Evolutionary conservation across 2,888 invertebrate species (phyloP), one percentile per base, ranked within the genome.

Genomic region (Eupithecia dodoneata): DNA sequence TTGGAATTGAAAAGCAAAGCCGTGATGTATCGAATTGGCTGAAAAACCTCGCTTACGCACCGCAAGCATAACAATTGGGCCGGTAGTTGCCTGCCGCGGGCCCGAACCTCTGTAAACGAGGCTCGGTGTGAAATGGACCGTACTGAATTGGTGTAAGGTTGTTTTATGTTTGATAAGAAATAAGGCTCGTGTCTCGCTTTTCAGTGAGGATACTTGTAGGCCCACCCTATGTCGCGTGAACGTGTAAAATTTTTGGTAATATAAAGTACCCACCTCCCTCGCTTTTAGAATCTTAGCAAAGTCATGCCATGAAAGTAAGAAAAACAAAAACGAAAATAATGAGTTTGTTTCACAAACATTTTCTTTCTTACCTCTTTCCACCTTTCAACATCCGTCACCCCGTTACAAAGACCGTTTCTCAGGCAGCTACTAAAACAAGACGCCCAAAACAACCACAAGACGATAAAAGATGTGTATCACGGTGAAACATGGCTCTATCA

Each of bases 61-160:
- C 71, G 76, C 75, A 67, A 78, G 79, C 75, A 77, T 79, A 77
- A 76, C 81, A 80, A 78, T 79, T 72, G 80, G 65, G 70, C 66
- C 66, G 52, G 30, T 30, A 72, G 67, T 63, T 74, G 52, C 42
- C 59, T 42, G 13, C n/a, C 44, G 4, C 47, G 10, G 9, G 42
- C n/a, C 59, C 52, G 55, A 41, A 41, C 65, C 71, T 71, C 70
- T 75, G 42, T 44, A 18, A 18, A 18, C 45, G n/a, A 18, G 15
- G n/a, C 10, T 44, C 9, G 6, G n/a, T 3, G 44, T 9, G 42
- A 69, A 69, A 69, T 69, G 44, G 67, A 69, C 45, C 44, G n/a
- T 69, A 69, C 18, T 44, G n/a, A 69, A 44, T 45, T 69, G 42
- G 44, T 15, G 45, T 69, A 69, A 4, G 67, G 45, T 69, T 45